phyloP scores from a whole-genome alignment of 2,888 invertebrate species.

The Helleia helle region DNA sequence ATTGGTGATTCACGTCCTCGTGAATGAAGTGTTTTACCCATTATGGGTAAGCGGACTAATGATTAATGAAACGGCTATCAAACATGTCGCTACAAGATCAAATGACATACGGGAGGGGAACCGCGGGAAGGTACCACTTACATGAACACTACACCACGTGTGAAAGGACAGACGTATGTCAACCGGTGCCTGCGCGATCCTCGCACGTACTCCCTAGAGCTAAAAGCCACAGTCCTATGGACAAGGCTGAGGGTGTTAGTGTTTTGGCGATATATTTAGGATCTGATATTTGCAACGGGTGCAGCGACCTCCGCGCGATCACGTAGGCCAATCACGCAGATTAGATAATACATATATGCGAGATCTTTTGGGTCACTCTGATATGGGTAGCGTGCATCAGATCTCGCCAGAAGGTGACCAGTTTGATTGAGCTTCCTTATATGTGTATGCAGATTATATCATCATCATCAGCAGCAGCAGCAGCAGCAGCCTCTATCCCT shows the following conservation, averaged over 20 bases:
- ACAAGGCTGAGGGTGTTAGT: slow-evolving; percentile 11
- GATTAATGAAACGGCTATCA: not conserved
- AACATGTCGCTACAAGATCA: slow-evolving; percentile 23
- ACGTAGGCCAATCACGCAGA: slow-evolving; percentile 28
- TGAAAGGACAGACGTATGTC: slow-evolving; percentile 15
- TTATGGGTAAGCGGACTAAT: not conserved
- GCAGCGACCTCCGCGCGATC: slow-evolving; percentile 41
- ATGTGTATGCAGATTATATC: no score
- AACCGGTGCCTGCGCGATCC: slow-evolving; percentile 15
- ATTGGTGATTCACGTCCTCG: no score
- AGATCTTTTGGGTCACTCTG: slow-evolving; percentile 5
- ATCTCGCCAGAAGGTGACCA: no score
- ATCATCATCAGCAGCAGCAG: no score
- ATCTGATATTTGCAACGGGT: slow-evolving; percentile 48
- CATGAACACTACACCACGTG: slow-evolving; percentile 28
- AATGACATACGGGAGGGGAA: slow-evolving; percentile 37
- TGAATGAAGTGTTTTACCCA: no score
- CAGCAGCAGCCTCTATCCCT: no score
- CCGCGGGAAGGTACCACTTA: slow-evolving; percentile 51
- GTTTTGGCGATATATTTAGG: slow-evolving; percentile 14
- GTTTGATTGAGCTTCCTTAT: no score
- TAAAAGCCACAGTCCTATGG: slow-evolving; percentile 17
- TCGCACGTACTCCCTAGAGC: accelerated
- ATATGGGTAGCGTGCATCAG: not conserved
- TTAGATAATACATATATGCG: slow-evolving; percentile 12